Evolutionary conservation across 2,888 invertebrate genomes (phyloP).

Genomic region (Hydriomena furcata): DNA sequence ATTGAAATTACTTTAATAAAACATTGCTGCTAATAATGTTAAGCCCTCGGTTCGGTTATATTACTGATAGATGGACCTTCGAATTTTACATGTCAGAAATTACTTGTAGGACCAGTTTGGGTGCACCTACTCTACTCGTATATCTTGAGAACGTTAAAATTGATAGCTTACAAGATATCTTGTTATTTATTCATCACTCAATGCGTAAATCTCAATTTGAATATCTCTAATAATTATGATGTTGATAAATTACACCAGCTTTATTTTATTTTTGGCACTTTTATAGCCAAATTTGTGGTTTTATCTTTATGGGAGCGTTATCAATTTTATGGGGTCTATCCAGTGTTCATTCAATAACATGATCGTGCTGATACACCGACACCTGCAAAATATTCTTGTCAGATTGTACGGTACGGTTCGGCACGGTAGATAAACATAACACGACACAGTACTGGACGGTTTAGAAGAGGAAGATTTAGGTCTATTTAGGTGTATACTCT

Average conservation of each 20-base stretch:
- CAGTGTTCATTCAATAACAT: too few relatives aligned
- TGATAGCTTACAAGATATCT: constrained; percentile 22
- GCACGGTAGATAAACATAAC: too few relatives aligned
- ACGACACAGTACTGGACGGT: too few relatives aligned
- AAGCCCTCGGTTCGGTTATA: neutral
- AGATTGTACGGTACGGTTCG: too few relatives aligned
- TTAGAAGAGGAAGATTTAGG: too few relatives aligned
- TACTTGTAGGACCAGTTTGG: constrained; percentile 10
- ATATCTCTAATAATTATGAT: constrained; percentile 14
- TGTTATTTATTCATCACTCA: constrained; percentile 28
- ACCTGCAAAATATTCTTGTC: too few relatives aligned
- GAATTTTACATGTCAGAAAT: neutral
- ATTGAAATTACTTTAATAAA: too few relatives aligned
- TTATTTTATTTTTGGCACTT: neutral
- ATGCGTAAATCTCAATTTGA: constrained; percentile 32
- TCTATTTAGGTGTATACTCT: too few relatives aligned
- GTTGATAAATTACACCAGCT: neutral
- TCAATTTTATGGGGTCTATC: too few relatives aligned
- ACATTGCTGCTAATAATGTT: too few relatives aligned
- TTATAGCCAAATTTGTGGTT: neutral
- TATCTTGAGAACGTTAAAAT: constrained; percentile 17
- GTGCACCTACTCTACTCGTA: constrained; percentile 4
- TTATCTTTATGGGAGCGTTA: too few relatives aligned
- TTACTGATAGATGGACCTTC: constrained; percentile 3
- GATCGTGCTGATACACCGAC: too few relatives aligned